phyloP scores from a whole-genome alignment of 2,888 invertebrate species.

The Acanthococcus lagerstroemiae region DNA sequence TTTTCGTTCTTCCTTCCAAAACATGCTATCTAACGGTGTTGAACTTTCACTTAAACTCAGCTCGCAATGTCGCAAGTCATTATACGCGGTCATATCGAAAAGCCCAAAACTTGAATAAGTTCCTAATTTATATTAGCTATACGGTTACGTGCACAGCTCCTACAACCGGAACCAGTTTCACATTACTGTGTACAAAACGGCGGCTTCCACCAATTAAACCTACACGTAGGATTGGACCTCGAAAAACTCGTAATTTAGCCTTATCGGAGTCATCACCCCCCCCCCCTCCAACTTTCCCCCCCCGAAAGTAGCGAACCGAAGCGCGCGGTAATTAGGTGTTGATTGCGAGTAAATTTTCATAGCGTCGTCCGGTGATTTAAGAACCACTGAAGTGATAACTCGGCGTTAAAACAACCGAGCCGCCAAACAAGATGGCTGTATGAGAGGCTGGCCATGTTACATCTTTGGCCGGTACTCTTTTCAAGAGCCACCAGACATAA shows the following conservation, averaged over 20 bases:
- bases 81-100: too few species aligned
- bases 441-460: constrained; percentile 28
- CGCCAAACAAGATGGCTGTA: constrained; percentile 28
- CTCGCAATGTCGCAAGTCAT: too few species aligned
- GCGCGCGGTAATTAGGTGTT: background rate
- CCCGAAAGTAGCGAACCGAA: too few species aligned
- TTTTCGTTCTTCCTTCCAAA: too few species aligned
- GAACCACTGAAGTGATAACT: constrained; percentile 28
- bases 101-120: too few species aligned
- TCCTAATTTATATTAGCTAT: too few species aligned
- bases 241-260: background rate
- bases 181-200: too few species aligned
- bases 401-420: constrained; percentile 20
- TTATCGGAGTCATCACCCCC: background rate
- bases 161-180: too few species aligned
- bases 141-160: too few species aligned
- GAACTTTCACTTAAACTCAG: too few species aligned
- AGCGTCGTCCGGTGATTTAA: background rate
- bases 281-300: too few species aligned
- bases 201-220: background rate
- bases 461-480: constrained; percentile 23
- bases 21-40: too few species aligned
- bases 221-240: background rate
- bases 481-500: constrained; percentile 26
- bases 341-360: background rate